Conservation (phyloP, 2,113 vertebrate genomes). For the Piprites chloris region DNA sequence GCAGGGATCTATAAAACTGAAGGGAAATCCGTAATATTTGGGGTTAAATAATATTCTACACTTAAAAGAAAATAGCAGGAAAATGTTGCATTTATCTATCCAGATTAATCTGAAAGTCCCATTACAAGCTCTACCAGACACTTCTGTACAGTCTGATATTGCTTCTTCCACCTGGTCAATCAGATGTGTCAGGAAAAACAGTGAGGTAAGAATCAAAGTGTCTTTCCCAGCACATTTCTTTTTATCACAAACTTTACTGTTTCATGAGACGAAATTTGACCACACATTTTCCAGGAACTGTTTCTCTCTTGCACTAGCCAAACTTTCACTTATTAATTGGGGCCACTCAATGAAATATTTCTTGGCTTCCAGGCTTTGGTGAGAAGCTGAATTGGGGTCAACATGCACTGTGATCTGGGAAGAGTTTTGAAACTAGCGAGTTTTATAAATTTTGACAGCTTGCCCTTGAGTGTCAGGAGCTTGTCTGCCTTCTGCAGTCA, state of each 20-base stretch:
- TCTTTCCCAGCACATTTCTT: neutral
- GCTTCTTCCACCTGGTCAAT: neutral
- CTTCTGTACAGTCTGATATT: neutral
- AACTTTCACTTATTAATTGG: neutral
- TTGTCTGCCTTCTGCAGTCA: neutral
- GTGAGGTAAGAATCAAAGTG: neutral
- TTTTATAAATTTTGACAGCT: neutral
- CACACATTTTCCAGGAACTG: neutral
- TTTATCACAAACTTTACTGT: neutral
- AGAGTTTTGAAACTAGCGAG: neutral
- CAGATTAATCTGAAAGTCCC: neutral
- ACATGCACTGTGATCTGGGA: neutral
- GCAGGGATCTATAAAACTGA: neutral
- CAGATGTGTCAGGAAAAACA: neutral
- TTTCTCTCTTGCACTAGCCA: neutral
- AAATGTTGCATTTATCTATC: neutral
- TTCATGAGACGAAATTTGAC: neutral
- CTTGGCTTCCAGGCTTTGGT: neutral
- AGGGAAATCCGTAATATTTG: neutral
- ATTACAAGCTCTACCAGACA: neutral
- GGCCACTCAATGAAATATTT: neutral
- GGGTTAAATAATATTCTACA: neutral
- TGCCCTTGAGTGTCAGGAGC: neutral
- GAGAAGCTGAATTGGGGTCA: neutral
- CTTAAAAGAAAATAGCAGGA: neutral